A percentile compares a stretch with the other conserved stretches of the same genome.
Conservation (phyloP, 1,140 invertebrate genomes). For the Euwallacea similis region DNA sequence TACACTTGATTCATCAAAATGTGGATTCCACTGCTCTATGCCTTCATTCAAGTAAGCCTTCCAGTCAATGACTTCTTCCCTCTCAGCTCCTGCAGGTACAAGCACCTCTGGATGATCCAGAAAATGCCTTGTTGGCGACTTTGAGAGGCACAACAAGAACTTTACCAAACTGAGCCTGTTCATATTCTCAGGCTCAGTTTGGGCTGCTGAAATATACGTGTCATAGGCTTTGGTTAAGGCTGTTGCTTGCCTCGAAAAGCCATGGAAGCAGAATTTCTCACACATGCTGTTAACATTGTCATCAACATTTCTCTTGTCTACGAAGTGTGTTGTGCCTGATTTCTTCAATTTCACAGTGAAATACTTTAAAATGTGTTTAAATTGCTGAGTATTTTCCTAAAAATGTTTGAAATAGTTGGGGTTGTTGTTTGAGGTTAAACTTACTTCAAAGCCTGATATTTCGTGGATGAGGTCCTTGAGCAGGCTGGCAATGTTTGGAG, state of each 20-base stretch:
- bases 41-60: slow-evolving; percentile 48
- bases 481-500: slow-evolving; percentile 19
- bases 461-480: slow-evolving; percentile 41
- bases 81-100: slow-evolving; percentile 22
- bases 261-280: slow-evolving; percentile 50
- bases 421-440: slow-evolving; percentile 24
- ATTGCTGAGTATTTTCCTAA: slow-evolving; percentile 43
- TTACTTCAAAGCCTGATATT: slow-evolving; percentile 44
- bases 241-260: slow-evolving; percentile 44
- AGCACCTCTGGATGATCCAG: slow-evolving; percentile 43
- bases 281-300: slow-evolving; percentile 44
- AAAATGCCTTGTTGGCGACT: slow-evolving; percentile 49
- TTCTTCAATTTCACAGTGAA: slow-evolving; percentile 39
- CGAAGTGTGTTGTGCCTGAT: slow-evolving; percentile 45
- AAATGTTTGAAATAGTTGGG: slow-evolving; percentile 18
- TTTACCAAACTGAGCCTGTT: slow-evolving; percentile 44
- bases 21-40: slow-evolving; percentile 45
- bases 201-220: slow-evolving; percentile 41
- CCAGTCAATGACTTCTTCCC: slow-evolving; percentile 48
- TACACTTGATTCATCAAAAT: slow-evolving; percentile 43
- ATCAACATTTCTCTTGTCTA: slow-evolving; percentile 48
- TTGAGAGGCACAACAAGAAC: slow-evolving; percentile 47
- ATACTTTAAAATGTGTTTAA: slow-evolving; percentile 42
- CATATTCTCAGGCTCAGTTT: slow-evolving; percentile 36
- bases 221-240: slow-evolving; percentile 44